Percentiles rank a stretch among this genome's conserved stretches.
Conservation (phyloP, 2,113 vertebrate species). For the Chascanopsetta lugubris region DNA sequence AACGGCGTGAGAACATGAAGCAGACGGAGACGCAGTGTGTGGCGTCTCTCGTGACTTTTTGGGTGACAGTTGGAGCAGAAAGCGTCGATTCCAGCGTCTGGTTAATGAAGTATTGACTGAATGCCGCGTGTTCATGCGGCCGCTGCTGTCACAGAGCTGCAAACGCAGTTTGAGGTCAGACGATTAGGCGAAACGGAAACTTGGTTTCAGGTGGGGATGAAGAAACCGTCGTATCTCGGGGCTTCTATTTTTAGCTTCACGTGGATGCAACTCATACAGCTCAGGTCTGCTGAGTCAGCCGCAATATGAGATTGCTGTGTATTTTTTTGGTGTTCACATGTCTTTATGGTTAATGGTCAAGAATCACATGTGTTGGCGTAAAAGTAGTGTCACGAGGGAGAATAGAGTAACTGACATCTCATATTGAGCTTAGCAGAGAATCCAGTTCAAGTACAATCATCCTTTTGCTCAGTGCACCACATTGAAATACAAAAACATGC, state of each 20-base stretch:
- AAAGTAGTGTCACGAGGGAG: too few species aligned
- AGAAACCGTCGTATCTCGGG: neutral
- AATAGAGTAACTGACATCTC: too few species aligned
- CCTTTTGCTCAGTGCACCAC: too few species aligned
- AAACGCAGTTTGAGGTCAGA: neutral
- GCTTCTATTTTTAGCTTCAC: constrained; percentile 40
- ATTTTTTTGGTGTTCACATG: neutral
- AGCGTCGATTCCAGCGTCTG: constrained; percentile 30
- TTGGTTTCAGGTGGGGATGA: constrained; percentile 5
- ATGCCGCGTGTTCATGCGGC: constrained; percentile 23
- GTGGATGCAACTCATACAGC: constrained; percentile 1
- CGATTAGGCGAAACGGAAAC: neutral
- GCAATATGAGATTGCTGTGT: neutral
- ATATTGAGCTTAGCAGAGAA: too few species aligned
- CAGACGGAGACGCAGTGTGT: neutral
- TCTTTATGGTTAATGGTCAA: neutral
- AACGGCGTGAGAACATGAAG: neutral
- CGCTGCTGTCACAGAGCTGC: constrained; percentile 7
- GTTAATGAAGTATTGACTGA: constrained; percentile 52
- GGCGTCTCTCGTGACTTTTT: neutral
- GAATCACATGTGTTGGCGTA: too few species aligned
- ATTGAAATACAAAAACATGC: too few species aligned
- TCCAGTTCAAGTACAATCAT: too few species aligned
- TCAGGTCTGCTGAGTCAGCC: constrained; percentile 12
- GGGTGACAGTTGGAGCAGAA: neutral